Evolutionary conservation across 2,888 invertebrate species (phyloP).

Genomic region (Taenaris catops): DNA sequence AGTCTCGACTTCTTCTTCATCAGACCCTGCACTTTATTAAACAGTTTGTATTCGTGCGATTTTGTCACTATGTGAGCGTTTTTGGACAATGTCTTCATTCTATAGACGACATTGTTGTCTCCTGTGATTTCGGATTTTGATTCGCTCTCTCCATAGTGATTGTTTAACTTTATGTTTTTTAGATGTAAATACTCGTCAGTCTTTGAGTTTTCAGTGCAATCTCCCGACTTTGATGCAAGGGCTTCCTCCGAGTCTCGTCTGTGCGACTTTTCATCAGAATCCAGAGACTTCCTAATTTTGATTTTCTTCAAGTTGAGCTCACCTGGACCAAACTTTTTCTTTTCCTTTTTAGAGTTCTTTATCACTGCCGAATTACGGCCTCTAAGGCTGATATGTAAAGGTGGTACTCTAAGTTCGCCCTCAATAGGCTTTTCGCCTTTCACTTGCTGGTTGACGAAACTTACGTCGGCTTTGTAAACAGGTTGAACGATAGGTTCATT

Average conservation of each 20-base stretch:
- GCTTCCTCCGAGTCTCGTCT: slow-evolving; percentile 55
- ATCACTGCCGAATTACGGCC: slow-evolving; percentile 93
- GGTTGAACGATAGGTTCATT: slow-evolving; percentile 88
- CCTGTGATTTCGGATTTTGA: slow-evolving; percentile 60
- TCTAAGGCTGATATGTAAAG: slow-evolving; percentile 91
- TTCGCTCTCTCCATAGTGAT: slow-evolving; percentile 54
- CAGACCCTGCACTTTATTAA: slow-evolving; percentile 48
- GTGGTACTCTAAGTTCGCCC: slow-evolving; percentile 89
- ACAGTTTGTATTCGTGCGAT: slow-evolving; percentile 60
- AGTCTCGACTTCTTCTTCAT: slow-evolving; percentile 66
- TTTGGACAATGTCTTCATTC: slow-evolving; percentile 72
- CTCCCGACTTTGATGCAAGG: slow-evolving; percentile 49
- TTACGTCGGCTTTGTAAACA: slow-evolving; percentile 90
- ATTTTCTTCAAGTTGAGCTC: slow-evolving; percentile 76
- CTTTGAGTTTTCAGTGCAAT: slow-evolving; percentile 53
- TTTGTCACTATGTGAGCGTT: slow-evolving; percentile 74
- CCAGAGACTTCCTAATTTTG: slow-evolving; percentile 66
- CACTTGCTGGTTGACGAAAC: slow-evolving; percentile 82
- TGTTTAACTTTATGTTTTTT: slow-evolving; percentile 60
- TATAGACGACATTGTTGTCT: slow-evolving; percentile 62
- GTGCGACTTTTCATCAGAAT: slow-evolving; percentile 55
- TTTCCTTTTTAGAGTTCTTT: slow-evolving; percentile 86
- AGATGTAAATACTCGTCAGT: slow-evolving; percentile 64
- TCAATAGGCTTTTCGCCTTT: slow-evolving; percentile 76
- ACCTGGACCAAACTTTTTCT: slow-evolving; percentile 76